These are phyloP conservation scores for Tetrapedia diversipes DNA, from an alignment of 2,888 invertebrate species.

Conservation along the genomic window DNA sequence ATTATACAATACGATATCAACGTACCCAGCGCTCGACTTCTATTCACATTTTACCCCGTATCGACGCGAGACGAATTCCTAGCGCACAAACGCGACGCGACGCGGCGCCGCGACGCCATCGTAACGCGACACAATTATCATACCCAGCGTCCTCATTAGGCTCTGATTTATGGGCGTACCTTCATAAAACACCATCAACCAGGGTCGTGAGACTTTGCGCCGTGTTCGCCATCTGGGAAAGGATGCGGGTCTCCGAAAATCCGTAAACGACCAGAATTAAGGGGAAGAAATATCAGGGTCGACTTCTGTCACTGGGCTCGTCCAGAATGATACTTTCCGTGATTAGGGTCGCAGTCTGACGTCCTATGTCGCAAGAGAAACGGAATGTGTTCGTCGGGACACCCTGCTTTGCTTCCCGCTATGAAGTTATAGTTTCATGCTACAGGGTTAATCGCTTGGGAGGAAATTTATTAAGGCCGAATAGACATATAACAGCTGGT, in stretches of 20 bases:
- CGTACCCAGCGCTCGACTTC: slow-evolving; percentile 12
- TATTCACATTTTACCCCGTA: slow-evolving; percentile 40
- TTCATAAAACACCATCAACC: slow-evolving; percentile 8
- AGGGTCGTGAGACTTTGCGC: background rate
- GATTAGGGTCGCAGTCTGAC: slow-evolving; percentile 39
- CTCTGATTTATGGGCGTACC: slow-evolving; percentile 38
- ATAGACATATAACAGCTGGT: no score
- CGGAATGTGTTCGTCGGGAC: no score
- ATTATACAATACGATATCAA: slow-evolving; percentile 47
- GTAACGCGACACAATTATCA: slow-evolving; percentile 37
- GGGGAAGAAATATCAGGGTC: slow-evolving; percentile 16
- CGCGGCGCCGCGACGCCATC: background rate
- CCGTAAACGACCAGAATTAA: slow-evolving; percentile 22
- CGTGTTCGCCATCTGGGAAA: slow-evolving; percentile 11
- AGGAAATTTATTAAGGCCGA: no score
- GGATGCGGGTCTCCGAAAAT: slow-evolving; percentile 40
- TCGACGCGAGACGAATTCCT: slow-evolving; percentile 16
- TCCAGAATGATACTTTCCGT: slow-evolving; percentile 38
- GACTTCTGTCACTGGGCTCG: background rate
- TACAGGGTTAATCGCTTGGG: no score
- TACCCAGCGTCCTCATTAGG: slow-evolving; percentile 26
- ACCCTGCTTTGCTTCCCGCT: background rate
- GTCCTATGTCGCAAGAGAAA: no score
- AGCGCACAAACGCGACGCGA: background rate
- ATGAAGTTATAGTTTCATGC: no score